Evolutionary conservation across 2,113 vertebrate species (phyloP).

Genomic region (Rhinolophus sinicus): DNA sequence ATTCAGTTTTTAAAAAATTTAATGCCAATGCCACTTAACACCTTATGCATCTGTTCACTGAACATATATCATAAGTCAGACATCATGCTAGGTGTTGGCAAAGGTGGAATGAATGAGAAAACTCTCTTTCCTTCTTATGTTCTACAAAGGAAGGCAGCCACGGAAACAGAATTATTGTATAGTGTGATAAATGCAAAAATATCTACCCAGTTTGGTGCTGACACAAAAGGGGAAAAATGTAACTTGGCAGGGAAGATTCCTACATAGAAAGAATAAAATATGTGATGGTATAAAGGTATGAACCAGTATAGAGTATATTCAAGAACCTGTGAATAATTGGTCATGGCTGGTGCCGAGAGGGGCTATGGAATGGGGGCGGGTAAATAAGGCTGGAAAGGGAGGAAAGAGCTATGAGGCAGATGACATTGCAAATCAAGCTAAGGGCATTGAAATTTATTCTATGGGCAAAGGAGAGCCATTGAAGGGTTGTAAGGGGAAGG

Average conservation of each 20-base stretch:
- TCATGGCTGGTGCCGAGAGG: neutral
- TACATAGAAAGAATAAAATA: neutral
- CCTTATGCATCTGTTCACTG: neutral
- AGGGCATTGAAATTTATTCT: neutral
- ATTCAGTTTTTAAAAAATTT: neutral
- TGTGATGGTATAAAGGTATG: neutral
- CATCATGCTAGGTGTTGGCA: neutral
- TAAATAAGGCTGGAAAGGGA: neutral
- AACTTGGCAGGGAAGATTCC: neutral
- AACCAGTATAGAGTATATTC: neutral
- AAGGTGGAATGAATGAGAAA: neutral
- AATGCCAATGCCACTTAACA: neutral
- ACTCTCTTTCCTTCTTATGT: neutral
- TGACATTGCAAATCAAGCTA: neutral
- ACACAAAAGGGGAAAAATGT: neutral
- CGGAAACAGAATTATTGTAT: neutral
- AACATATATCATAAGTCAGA: neutral
- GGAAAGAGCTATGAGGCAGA: neutral
- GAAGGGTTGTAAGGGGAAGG: neutral
- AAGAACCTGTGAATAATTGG: neutral
- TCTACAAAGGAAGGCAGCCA: neutral
- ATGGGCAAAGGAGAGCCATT: neutral
- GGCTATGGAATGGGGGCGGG: accelerated
- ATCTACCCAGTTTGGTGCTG: neutral
- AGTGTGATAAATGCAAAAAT: neutral